Evolutionary conservation across 2,888 invertebrate species (phyloP).

Genomic region (Epirrita christyi): DNA sequence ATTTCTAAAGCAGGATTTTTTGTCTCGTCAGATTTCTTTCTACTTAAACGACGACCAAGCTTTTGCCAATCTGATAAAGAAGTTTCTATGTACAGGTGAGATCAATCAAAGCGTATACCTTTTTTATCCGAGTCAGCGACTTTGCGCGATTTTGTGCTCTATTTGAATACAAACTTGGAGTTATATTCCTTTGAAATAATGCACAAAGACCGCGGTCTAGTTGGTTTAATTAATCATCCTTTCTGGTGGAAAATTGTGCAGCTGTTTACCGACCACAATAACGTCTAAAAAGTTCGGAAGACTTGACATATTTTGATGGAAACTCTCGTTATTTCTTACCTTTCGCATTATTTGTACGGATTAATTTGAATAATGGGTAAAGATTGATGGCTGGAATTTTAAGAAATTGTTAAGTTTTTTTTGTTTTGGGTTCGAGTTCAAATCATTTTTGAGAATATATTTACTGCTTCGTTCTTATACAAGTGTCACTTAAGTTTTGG

Average conservation of each 20-base stretch:
- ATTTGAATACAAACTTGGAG: neutral
- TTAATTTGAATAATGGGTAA: no score
- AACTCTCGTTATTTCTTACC: slow-evolving; percentile 37
- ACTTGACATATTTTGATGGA: slow-evolving; percentile 53
- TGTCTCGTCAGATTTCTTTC: no score
- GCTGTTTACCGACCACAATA: slow-evolving; percentile 69
- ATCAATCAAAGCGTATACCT: slow-evolving; percentile 30
- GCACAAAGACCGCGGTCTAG: slow-evolving; percentile 33
- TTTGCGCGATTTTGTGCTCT: slow-evolving; percentile 9
- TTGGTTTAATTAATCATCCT: slow-evolving; percentile 75
- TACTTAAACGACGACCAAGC: slow-evolving; percentile 24
- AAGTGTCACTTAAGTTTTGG: no score
- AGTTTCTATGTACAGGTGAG: slow-evolving; percentile 22
- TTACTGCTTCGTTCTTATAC: no score
- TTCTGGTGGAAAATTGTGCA: slow-evolving; percentile 66
- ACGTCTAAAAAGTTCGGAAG: slow-evolving; percentile 62
- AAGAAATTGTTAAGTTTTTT: no score
- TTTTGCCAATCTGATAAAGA: slow-evolving; percentile 16
- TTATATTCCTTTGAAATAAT: slow-evolving; percentile 5
- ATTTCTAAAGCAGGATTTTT: no score
- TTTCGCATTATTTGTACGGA: slow-evolving; percentile 17
- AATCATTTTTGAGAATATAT: no score
- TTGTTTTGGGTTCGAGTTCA: no score
- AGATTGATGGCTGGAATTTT: no score
- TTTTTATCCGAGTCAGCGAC: slow-evolving; percentile 6